phyloP scores from a whole-genome alignment of 2,113 vertebrate genomes.

The Castor canadensis region DNA sequence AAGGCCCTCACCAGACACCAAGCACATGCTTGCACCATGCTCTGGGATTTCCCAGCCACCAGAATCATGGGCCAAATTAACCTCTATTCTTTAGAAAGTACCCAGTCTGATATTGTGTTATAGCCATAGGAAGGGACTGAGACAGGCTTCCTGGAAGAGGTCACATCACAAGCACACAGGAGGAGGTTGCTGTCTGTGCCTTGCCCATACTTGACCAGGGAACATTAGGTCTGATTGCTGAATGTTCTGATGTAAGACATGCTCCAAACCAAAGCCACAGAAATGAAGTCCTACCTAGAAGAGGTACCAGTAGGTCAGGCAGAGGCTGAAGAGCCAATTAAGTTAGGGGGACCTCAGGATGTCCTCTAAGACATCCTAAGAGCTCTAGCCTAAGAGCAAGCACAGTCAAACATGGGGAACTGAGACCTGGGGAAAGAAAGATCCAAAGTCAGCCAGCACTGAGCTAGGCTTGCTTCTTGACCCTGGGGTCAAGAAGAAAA shows the following conservation, averaged over 20 bases:
- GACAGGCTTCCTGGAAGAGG: neutral
- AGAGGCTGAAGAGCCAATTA: neutral
- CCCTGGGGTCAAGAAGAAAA: neutral
- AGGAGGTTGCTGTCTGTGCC: too few species aligned
- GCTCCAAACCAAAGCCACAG: neutral
- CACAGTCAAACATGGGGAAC: neutral
- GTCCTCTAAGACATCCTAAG: neutral
- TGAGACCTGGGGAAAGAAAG: neutral
- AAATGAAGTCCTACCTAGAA: neutral
- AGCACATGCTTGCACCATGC: neutral
- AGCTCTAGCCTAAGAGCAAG: neutral
- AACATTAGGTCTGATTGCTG: neutral
- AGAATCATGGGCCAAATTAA: neutral
- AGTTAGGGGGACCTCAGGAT: neutral
- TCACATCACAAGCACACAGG: too few species aligned
- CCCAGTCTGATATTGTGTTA: neutral
- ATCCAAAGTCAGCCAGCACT: neutral
- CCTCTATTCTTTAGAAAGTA: neutral
- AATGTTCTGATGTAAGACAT: rapidly evolving
- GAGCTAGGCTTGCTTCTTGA: neutral
- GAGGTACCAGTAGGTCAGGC: too few species aligned
- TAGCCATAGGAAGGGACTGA: neutral
- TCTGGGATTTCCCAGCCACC: neutral
- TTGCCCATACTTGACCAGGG: neutral
- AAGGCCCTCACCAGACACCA: neutral